These are phyloP conservation scores for Entomyzon cyanotis DNA, from an alignment of 2,113 vertebrate genomes.

Conservation along the genomic window DNA sequence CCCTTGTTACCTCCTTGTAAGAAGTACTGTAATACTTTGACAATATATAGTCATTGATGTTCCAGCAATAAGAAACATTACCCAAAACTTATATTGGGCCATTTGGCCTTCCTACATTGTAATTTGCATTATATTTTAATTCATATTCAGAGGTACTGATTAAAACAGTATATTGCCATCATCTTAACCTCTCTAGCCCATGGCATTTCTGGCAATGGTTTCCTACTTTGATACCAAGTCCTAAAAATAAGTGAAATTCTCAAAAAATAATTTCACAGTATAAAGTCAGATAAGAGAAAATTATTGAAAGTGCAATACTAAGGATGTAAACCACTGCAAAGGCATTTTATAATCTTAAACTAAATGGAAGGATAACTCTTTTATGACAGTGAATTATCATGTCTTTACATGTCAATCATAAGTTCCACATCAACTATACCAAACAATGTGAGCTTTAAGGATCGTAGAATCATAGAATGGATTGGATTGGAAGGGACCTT, in stretches of 20 bases:
- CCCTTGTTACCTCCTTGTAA: not conserved
- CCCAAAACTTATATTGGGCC: not conserved
- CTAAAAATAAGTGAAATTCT: not conserved
- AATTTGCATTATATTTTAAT: not conserved
- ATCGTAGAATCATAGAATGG: fast-evolving
- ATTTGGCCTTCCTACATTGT: not conserved
- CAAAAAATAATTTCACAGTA: not conserved
- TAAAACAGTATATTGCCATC: not conserved
- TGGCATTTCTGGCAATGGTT: not conserved
- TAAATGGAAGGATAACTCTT: not conserved
- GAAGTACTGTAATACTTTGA: not conserved
- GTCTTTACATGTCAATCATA: not conserved
- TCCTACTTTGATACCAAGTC: not conserved
- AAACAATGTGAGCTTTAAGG: conserved; percentile 7
- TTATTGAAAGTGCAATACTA: not conserved
- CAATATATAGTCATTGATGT: not conserved
- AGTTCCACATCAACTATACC: not conserved
- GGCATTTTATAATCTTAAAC: not conserved
- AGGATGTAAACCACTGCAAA: not conserved
- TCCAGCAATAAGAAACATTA: not conserved
- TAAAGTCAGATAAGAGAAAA: not conserved
- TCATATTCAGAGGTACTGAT: not conserved
- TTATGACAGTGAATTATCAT: not conserved
- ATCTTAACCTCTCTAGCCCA: not conserved
- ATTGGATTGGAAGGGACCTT: not conserved